phyloP scores from a whole-genome alignment of 1,140 invertebrate species.

The Rhagoletis pomonella region DNA sequence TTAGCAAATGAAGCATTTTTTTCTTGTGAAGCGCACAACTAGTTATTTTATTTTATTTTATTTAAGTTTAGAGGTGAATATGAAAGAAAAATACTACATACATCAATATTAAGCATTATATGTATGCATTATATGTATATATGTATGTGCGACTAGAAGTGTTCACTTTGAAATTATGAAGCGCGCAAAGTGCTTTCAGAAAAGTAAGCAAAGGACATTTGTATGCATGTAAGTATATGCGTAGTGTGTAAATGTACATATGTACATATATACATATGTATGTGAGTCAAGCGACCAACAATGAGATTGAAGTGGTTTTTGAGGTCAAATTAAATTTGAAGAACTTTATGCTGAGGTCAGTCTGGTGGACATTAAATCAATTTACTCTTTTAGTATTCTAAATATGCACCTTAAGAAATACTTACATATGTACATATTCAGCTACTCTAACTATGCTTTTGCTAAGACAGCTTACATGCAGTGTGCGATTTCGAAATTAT shows the following conservation, averaged over 20 bases:
- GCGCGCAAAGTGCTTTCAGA: not conserved
- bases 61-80: conserved; percentile 17
- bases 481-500: not conserved
- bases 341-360: no score
- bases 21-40: not conserved
- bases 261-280: not conserved
- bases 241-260: not conserved
- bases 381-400: no score
- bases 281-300: no score
- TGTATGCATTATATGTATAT: not conserved
- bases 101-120: not conserved
- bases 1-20: not conserved
- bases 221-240: not conserved
- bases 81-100: not conserved
- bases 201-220: not conserved
- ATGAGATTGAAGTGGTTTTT: conserved; percentile 3
- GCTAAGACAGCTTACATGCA: no score
- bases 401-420: no score
- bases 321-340: conserved; percentile 1
- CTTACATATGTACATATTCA: no score
- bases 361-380: no score
- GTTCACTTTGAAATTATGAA: conserved; percentile 17
- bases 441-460: no score
- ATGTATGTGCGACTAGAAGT: not conserved
- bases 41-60: not conserved